Evolutionary conservation across 1,140 invertebrate genomes (phyloP), one percentile per base, ranked within the genome.

Genomic region (Pygmarrhopalites habei): DNA sequence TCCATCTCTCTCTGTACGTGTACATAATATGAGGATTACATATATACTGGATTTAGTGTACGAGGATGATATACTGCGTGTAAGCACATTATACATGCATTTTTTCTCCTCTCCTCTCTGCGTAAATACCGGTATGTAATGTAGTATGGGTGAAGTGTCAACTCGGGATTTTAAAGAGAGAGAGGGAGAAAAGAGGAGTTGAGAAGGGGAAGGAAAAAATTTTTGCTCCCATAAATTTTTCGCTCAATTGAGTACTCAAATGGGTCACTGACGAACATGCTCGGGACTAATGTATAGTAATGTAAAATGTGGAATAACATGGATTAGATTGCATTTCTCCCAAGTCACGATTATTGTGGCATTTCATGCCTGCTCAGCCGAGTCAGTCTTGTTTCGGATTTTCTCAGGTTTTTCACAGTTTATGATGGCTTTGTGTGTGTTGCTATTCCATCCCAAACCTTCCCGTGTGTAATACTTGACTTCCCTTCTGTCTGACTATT

Each of bases 211-310:
- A 4, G 5, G 44, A n/a, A n/a, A 46, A 46, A 46, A 46, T n/a
- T 46, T 46, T 46, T 46, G 44, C 5, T 46, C 44, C 44, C 44
- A 46, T 46, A 46, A 32, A 61, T 61, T 61, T 61, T 52, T 61
- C 59, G 59, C 59, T 26, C 59, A 61, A 61, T 61, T 61, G 59
- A 61, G 59, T 55, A 14, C 59, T 55, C 47, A 52, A 52, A 61
- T 52, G 59, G 59, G 47, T 61, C 59, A 53, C 32, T 39, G 32
- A 41, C 15, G 26, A 61, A 55, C 15, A 53, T 46, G 51, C 23
- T 61, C 44, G 7, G 44, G 5, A 46, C 15, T 46, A n/a, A n/a
- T 10, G 44, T 46, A 21, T n/a, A n/a, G n/a, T n/a, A n/a, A n/a
- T n/a, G n/a, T n/a, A n/a, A n/a, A n/a, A n/a, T n/a, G n/a, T n/a